These are phyloP conservation scores for Aphidius gifuensis DNA, from an alignment of 1,140 invertebrate species.

Conservation along the genomic window DNA sequence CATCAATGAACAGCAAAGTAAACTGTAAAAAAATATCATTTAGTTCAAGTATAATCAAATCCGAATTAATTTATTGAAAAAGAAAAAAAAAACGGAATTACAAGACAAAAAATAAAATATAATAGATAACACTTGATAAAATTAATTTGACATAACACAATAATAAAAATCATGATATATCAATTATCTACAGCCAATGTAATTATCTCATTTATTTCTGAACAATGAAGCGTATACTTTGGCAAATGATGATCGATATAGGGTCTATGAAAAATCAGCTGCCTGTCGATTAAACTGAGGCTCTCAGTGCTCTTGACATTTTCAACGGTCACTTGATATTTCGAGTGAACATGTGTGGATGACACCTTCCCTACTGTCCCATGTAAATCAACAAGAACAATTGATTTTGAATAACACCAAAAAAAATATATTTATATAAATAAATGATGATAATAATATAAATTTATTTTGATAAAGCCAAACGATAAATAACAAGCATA, in stretches of 20 bases:
- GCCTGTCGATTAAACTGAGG: conserved; percentile 9
- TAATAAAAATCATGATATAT: too few relatives aligned
- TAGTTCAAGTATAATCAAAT: background rate
- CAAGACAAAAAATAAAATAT: too few relatives aligned
- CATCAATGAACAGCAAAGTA: too few relatives aligned
- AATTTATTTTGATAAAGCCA: too few relatives aligned
- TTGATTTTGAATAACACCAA: background rate
- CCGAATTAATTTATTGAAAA: background rate
- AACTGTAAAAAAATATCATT: background rate
- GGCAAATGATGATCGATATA: conserved; percentile 10
- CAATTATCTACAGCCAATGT: too few relatives aligned
- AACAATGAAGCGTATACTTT: background rate
- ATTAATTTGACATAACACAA: too few relatives aligned
- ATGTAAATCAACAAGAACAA: background rate
- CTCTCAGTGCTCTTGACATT: conserved; percentile 12
- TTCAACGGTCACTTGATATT: conserved; percentile 15
- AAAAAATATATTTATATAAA: too few relatives aligned
- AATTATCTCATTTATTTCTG: conserved; percentile 7
- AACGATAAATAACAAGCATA: too few relatives aligned
- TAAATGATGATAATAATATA: too few relatives aligned
- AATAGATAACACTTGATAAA: too few relatives aligned
- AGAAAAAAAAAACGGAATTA: too few relatives aligned
- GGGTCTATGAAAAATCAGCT: background rate
- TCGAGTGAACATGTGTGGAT: conserved; percentile 7
- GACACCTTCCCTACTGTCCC: background rate